Base-by-base conservation (phyloP, 1,140 invertebrate species). In the Drosophila ambigua region DNA sequence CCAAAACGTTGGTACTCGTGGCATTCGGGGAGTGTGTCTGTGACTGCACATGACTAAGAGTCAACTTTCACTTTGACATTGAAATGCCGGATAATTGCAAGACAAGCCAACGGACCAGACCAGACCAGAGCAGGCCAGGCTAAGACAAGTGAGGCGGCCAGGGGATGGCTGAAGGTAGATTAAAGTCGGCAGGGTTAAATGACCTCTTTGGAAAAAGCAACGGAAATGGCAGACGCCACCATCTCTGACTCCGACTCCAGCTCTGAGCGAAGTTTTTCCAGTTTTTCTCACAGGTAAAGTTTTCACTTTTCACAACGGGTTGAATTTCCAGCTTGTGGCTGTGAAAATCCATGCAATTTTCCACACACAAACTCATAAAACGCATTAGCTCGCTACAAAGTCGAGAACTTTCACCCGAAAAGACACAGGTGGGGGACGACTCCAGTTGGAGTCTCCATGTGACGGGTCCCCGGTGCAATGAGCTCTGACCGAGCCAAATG, bases 1-100 rank as follows among this genome's bases (percentile, higher is more conserved):
- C 76, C 58, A 77, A 72, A 51, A 45, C 49, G 63, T 46, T 54
- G 59, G 58, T 44, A 39, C 43, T 49, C 46, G 23, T 24, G 23
- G n/a, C n/a, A n/a, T n/a, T n/a, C 4, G 23, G 23, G 23, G 4
- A 24, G 23, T 24, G 15, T 61, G 46, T 41, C 45, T 60, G 61
- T 31, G 67, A 78, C 45, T 75, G 64, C 44, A 51, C 72, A 77
- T 77, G 74, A 71, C 74, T 71, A 64, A 82, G 75, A 87, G 84
- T 83, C 72, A 89, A 91, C 89, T 91, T 91, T 91, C 89, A 91
- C 89, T 91, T 90, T 91, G 89, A 91, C 89, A 91, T 91, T 91
- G 89, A 91, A 91, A 89, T 83, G 72, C 67, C 50, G 59, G 52
- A 88, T 79, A 88, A 88, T 88, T 88, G 79, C 83, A 69, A 78